Conservation (phyloP, 2,888 invertebrate species). For the Diadromus collaris region DNA sequence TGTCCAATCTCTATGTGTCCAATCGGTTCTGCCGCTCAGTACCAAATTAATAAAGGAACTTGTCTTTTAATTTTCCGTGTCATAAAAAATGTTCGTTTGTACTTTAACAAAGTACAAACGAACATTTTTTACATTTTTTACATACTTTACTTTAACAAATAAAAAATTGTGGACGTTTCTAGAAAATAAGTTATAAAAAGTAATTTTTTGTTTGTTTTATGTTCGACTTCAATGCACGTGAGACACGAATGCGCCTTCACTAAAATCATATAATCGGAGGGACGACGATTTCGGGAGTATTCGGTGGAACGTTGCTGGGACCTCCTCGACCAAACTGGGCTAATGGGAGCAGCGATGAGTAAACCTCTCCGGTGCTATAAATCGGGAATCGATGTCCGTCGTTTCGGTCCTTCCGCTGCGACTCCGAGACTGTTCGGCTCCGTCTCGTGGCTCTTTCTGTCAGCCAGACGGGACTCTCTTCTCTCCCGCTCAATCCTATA, state of each 20-base stretch:
- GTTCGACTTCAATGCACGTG: background rate
- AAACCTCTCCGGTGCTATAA: conserved; percentile 58
- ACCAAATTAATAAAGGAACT: too few species aligned
- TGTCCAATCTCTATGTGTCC: too few species aligned
- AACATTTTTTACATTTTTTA: too few species aligned
- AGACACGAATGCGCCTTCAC: background rate
- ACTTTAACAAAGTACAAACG: too few species aligned
- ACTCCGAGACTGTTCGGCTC: conserved; percentile 57
- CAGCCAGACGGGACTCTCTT: conserved; percentile 23
- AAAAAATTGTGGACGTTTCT: too few species aligned
- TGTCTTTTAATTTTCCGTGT: too few species aligned
- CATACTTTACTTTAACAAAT: too few species aligned
- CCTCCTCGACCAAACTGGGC: conserved; percentile 56
- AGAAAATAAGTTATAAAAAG: too few species aligned
- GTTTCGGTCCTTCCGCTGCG: conserved; percentile 65
- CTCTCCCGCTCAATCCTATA: conserved; percentile 10
- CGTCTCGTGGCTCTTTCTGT: conserved; percentile 35
- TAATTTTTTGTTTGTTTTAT: too few species aligned
- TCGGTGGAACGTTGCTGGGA: conserved; percentile 8
- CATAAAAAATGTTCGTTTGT: too few species aligned
- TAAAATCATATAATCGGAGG: conserved; percentile 24
- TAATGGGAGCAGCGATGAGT: conserved; percentile 61
- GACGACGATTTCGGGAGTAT: conserved; percentile 3
- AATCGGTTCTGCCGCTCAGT: too few species aligned
- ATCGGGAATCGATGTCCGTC: conserved; percentile 61